A percentile compares a stretch with the other conserved stretches of the same genome.
phyloP scores from a whole-genome alignment of 1,140 invertebrate species.

The Sycophila sp. region DNA sequence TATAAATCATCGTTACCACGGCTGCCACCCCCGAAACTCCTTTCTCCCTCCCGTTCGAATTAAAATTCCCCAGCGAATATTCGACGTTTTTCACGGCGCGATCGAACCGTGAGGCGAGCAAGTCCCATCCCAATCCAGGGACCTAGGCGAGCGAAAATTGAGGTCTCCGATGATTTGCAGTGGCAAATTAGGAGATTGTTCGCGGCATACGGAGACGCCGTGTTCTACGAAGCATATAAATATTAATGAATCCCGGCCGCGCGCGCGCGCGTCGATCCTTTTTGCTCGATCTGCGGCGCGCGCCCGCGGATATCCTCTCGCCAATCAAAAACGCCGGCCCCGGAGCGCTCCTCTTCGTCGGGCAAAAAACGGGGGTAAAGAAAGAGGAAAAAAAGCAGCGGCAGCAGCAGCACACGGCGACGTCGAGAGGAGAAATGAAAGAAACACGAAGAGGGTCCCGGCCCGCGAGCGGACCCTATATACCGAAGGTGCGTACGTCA shows the following conservation, averaged over 20 bases:
- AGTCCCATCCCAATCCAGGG: too few species aligned
- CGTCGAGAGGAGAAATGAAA: not conserved
- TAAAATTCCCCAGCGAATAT: too few species aligned
- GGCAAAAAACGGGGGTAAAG: not conserved
- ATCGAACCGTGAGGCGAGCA: too few species aligned
- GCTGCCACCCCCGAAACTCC: too few species aligned
- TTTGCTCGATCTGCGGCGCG: not conserved
- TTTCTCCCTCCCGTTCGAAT: too few species aligned
- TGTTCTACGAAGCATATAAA: conserved; percentile 57
- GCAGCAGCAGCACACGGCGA: not conserved
- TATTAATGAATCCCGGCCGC: conserved; percentile 46
- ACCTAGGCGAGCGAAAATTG: too few species aligned
- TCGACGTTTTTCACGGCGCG: too few species aligned
- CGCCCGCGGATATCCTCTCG: not conserved
- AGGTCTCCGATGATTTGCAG: conserved; percentile 37
- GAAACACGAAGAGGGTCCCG: not conserved
- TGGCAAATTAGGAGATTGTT: conserved; percentile 55
- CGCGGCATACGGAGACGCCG: conserved; percentile 44
- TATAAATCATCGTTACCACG: too few species aligned
- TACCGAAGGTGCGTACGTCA: not conserved
- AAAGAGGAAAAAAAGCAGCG: not conserved
- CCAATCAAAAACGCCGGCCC: conserved; percentile 15
- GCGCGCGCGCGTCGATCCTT: not conserved
- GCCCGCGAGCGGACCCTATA: too few species aligned
- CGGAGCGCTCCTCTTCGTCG: not conserved